Base-by-base conservation (phyloP, 2,113 vertebrate species). In the Chunga burmeisteri region DNA sequence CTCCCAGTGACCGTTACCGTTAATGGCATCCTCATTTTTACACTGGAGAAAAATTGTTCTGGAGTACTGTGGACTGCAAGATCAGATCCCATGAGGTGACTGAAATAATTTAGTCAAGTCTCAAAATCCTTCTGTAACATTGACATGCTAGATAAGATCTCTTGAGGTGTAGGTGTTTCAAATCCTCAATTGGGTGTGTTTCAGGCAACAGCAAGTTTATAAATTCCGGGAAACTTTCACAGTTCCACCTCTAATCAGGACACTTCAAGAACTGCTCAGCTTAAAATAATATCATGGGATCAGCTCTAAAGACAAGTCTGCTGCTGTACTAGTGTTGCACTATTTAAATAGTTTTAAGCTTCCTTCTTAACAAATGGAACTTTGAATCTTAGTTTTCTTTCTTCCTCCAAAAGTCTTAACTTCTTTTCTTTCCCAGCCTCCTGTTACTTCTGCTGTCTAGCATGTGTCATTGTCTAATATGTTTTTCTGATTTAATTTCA, bases 401-500 rank as follows among this genome's bases (percentile, higher is more conserved):
- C 25, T 93, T 84, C 30, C 12, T 81, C 23, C n/a, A 30, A 32
- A 73, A 90, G 9, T 49, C 40, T 71, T 65, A 68, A 10, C 17
- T 9, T 65, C 30, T 81, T 77, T 52, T 16, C 5, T 93, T 86
- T 68, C 32, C 9, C 21, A 58, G 52, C 23, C 9, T 68, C 16
- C 18, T 73, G 34, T 87, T 84, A 11, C 19, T 66, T 65, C 21
- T 88, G 52, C 6, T 61, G 26, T 55, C 32, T 62, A 79, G 46
- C 63, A 42, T 2, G 3, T 46, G 29, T 26, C 13, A 9, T 26
- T 66, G 47, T 65, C 79, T 94, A 72, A 80, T 56, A 55, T 0
- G 2, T 81, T 88, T 65, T 82, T 52, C 62, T 96, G 94, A 63
- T 96, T 95, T 80, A 30, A 83, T 97, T 97, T 68, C 96, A 97